Evolutionary conservation across 2,888 invertebrate species (phyloP), one percentile per base, ranked within the genome.

Genomic region (Caenorhabditis doughertyi): DNA sequence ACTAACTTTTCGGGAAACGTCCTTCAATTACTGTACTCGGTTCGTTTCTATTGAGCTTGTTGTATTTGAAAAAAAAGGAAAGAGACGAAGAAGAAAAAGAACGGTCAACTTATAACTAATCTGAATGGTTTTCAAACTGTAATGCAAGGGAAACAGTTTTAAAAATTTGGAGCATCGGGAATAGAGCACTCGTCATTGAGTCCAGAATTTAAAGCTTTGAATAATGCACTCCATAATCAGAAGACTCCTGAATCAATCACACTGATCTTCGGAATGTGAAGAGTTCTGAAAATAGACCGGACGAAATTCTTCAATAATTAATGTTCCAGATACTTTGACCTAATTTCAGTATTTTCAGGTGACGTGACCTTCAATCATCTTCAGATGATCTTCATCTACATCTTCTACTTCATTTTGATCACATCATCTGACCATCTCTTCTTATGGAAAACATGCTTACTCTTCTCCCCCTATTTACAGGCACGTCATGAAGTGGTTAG

Each of bases 11-110:
- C 68, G 67, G 67, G 32, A 51, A 42, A 64, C 47, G 79, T 65
- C 79, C 79, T 79, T 79, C 79, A 79, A 79, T 79, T 79, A 79
- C 79, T 44, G 64, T 71, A 72, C 29, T 56, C 11, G 44, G 58
- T 18, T 27, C 72, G 51, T 62, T 42, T 44, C 44, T 21, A 47
- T 35, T 76, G 74, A 76, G 74, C 74, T 58, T 76, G 39, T 67
- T 76, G 67, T 67, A 67, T 47, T n/a, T 16, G 32, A 32, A 32
- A n/a, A n/a, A n/a, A 32, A 39, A 8, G 1, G 7, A 32, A 55
- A 29, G 11, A n/a, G 16, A 25, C 21, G 47, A 39, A 25, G 25
- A 39, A 18, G 35, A 51, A 13, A 29, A 29, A n/a, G 51, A 23
- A 35, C 23, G 35, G 13, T 18, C 1, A 2, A 35, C 13, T 18